Evolutionary conservation across 2,888 invertebrate genomes (phyloP), one percentile per base, ranked within the genome.

Genomic region (Dryobota labecula): DNA sequence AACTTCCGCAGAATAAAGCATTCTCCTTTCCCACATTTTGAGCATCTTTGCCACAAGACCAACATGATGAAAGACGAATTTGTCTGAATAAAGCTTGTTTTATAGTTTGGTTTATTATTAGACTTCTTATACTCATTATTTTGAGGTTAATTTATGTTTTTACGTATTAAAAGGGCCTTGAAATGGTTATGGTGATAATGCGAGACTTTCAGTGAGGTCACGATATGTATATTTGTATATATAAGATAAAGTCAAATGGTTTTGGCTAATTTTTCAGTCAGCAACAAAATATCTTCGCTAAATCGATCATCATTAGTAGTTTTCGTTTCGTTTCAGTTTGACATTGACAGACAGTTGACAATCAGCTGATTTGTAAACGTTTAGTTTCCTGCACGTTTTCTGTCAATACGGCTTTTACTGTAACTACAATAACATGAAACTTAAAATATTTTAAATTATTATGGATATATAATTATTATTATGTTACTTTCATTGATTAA

Each of bases 1-100:
- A 98, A 78, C 96, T 96, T 2, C 96, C 94, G 89, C 98, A 98
- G 88, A 98, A 97, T 62, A 97, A 90, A 78, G 96, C 95, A 0
- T 93, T 90, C 49, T 90, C 79, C 27, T 94, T 90, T n/a, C n/a
- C n/a, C n/a, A n/a, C n/a, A 38, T 89, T 92, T 24, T 93, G 92
- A 71, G 90, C 90, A 73, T 96, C 92, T 72, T 93, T 92, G 4
- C 96, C 96, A 91, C 97, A 97, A 72, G 97, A 97, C 97, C 97
- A 98, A 89, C 97, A 97, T 6, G 93, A 92, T 61, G 85, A 33
- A 58, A 85, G 82, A 11, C 92, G 89, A 51, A 88, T 79, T 79
- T 92, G 91, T 20, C 68, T 76, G n/a, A 84, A 30, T 41, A 88
- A 70, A 20, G 78, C 73, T 58, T 70, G 81, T 76, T 83, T 90